phyloP scores from a whole-genome alignment of 1,140 invertebrate species.

The Oscheius sp. region DNA sequence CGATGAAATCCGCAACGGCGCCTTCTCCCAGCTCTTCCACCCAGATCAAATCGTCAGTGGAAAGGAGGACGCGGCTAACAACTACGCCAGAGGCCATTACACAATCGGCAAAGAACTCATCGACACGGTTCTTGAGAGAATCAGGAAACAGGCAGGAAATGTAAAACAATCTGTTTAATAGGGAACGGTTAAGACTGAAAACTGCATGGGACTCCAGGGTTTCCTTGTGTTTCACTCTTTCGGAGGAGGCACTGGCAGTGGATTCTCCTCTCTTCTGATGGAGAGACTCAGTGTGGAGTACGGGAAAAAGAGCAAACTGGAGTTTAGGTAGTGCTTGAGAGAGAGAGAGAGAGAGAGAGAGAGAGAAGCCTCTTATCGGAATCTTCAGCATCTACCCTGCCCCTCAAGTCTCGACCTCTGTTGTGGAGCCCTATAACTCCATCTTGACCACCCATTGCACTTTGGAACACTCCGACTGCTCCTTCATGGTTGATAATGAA shows the following conservation, averaged over 20 bases:
- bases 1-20: conserved; percentile 62
- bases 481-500: conserved; percentile 79
- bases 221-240: conserved; percentile 85
- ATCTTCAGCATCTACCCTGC: conserved; percentile 75
- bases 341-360: no score
- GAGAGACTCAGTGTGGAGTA: conserved; percentile 81
- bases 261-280: conserved; percentile 81
- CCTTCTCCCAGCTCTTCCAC: conserved; percentile 63
- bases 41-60: conserved; percentile 65
- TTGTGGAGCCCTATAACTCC: conserved; percentile 67
- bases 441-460: conserved; percentile 76
- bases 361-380: neutral
- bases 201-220: conserved; percentile 79
- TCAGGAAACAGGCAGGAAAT: conserved; percentile 70
- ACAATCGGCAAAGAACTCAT: conserved; percentile 84
- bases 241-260: conserved; percentile 83
- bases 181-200: conserved; percentile 68
- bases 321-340: conserved; percentile 67
- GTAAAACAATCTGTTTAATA: no score
- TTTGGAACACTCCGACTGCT: conserved; percentile 74
- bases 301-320: conserved; percentile 80
- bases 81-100: conserved; percentile 80
- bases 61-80: conserved; percentile 82
- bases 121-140: conserved; percentile 75
- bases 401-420: conserved; percentile 68